Conservation (phyloP, 2,888 invertebrate genomes). For the Neocrepidodera transversa region DNA sequence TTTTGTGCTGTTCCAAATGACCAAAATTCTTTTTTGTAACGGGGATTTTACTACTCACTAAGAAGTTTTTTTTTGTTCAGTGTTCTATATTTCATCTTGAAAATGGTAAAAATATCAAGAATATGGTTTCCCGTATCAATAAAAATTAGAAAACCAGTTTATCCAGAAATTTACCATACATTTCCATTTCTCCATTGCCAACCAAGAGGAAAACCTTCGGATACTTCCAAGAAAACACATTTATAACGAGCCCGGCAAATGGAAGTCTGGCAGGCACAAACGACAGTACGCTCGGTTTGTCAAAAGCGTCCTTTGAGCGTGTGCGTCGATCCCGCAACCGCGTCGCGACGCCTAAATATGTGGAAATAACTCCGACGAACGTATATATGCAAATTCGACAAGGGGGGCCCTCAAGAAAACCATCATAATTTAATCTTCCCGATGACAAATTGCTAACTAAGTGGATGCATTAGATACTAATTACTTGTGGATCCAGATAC, state of each 20-base stretch:
- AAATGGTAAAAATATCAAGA: no score
- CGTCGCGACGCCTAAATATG: conserved; percentile 49
- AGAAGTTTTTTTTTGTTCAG: no score
- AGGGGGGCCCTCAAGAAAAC: conserved; percentile 7
- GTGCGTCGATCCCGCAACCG: conserved; percentile 34
- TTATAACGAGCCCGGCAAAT: conserved; percentile 42
- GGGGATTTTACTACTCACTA: no score
- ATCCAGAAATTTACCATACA: no score
- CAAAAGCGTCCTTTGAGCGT: conserved; percentile 55
- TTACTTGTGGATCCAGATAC: neutral
- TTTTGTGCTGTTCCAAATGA: no score
- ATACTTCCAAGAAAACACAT: conserved; percentile 30
- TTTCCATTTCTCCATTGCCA: neutral
- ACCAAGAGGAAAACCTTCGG: conserved; percentile 13
- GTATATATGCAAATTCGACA: conserved; percentile 25
- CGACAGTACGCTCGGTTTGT: conserved; percentile 55
- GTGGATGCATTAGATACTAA: conserved; percentile 6
- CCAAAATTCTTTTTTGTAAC: no score
- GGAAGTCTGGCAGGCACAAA: conserved; percentile 46
- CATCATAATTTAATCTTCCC: conserved; percentile 9
- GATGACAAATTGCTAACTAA: conserved; percentile 4
- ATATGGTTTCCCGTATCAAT: no score
- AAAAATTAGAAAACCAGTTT: no score
- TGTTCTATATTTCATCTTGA: no score
- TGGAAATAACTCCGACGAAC: conserved; percentile 51